Conservation (phyloP, 1,140 invertebrate species). For the Diprion similis region DNA sequence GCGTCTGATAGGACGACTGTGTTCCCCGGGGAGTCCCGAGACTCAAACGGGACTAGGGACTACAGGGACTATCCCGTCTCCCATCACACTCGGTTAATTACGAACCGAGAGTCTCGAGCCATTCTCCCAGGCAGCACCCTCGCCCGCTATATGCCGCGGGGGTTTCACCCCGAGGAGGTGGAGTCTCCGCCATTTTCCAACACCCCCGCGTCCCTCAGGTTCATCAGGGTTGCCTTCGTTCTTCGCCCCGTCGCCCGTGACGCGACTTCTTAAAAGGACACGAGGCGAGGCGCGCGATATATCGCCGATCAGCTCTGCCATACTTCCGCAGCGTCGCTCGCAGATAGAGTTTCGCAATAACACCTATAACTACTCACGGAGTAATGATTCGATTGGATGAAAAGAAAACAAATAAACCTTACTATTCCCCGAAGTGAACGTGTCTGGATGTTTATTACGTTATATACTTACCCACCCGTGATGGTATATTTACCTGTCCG, state of each 20-base stretch:
- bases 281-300: too few relatives aligned
- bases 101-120: constrained; percentile 32
- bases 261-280: too few relatives aligned
- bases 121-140: constrained; percentile 33
- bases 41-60: constrained; percentile 49
- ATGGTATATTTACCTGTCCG: too few relatives aligned
- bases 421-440: too few relatives aligned
- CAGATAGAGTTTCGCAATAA: too few relatives aligned
- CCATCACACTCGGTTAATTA: constrained; percentile 53
- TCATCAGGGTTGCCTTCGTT: constrained; percentile 11
- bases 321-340: too few relatives aligned
- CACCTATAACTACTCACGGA: too few relatives aligned
- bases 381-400: too few relatives aligned
- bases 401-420: too few relatives aligned
- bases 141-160: constrained; percentile 21
- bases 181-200: constrained; percentile 18
- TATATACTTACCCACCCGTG: too few relatives aligned
- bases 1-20: constrained; percentile 54
- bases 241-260: neutral
- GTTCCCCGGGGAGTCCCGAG: constrained; percentile 53
- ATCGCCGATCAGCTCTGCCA: too few relatives aligned
- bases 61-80: constrained; percentile 22
- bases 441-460: too few relatives aligned
- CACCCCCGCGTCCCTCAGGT: constrained; percentile 27
- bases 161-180: constrained; percentile 12